Percentiles rank a stretch among this genome's conserved stretches.
Conservation (phyloP, 2,888 invertebrate species). For the Netelia inedita region DNA sequence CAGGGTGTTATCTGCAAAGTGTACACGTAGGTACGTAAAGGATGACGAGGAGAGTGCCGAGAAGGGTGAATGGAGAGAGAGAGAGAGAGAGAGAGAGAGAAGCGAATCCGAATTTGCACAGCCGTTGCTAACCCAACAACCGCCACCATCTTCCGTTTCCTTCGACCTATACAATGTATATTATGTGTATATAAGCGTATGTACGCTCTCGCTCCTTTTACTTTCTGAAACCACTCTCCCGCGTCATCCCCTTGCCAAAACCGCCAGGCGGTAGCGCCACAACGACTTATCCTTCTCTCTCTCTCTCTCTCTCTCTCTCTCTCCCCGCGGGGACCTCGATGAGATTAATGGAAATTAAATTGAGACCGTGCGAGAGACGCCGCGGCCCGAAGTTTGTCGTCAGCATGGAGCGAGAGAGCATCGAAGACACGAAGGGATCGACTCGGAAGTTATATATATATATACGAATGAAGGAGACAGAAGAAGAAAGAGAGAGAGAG, state of each 20-base stretch:
- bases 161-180: neutral
- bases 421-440: constrained; percentile 48
- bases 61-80: too few relatives aligned
- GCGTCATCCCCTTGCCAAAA: neutral
- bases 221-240: neutral
- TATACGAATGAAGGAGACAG: neutral
- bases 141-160: constrained; percentile 31
- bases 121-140: constrained; percentile 63
- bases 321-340: constrained; percentile 62
- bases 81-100: constrained; percentile 15
- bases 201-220: neutral
- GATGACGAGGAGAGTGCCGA: too few relatives aligned
- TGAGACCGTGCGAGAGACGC: constrained; percentile 68
- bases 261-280: neutral
- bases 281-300: neutral
- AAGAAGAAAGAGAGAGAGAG: constrained; percentile 2
- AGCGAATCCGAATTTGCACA: constrained; percentile 62
- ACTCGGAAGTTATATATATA: neutral
- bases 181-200: neutral
- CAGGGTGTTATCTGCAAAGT: too few relatives aligned
- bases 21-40: too few relatives aligned
- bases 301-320: neutral
- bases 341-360: constrained; percentile 74
- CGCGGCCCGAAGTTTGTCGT: constrained; percentile 64
- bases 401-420: constrained; percentile 37